Evolutionary conservation across 2,888 invertebrate species (phyloP).

Genomic region (Dusona sp.): DNA sequence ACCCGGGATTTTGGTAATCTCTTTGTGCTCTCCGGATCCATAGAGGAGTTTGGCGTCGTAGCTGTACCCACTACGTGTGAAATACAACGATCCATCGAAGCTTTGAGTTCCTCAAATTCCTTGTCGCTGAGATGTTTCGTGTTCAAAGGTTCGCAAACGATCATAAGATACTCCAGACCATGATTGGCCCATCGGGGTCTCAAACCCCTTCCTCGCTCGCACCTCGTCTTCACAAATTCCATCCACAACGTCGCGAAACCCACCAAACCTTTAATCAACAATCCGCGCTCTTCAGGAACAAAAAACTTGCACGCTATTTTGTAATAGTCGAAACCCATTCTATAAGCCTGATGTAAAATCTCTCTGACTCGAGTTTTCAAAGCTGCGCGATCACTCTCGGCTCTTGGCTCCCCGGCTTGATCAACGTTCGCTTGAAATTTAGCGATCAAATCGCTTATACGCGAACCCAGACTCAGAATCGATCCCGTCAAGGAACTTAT

Average conservation of each 20-base stretch:
- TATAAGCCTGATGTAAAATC: constrained; percentile 94
- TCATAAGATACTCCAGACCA: constrained; percentile 94
- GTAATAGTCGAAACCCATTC: constrained; percentile 95
- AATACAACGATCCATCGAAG: constrained; percentile 93
- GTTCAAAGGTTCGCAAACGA: constrained; percentile 93
- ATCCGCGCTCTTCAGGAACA: constrained; percentile 82
- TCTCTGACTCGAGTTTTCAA: constrained; percentile 89
- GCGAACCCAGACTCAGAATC: constrained; percentile 86
- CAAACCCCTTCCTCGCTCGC: constrained; percentile 93
- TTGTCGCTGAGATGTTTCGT: constrained; percentile 91
- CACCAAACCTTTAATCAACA: constrained; percentile 88
- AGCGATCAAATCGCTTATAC: constrained; percentile 86
- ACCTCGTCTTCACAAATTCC: constrained; percentile 93
- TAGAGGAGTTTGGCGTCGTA: constrained; percentile 71
- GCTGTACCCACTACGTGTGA: constrained; percentile 93
- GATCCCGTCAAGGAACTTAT: constrained; percentile 86
- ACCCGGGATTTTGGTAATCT: constrained; percentile 78
- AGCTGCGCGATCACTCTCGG: constrained; percentile 87
- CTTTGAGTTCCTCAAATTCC: constrained; percentile 92
- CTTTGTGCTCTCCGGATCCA: constrained; percentile 74
- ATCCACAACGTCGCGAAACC: constrained; percentile 94
- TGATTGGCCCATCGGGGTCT: constrained; percentile 95
- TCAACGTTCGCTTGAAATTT: constrained; percentile 86
- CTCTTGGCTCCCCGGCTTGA: constrained; percentile 85
- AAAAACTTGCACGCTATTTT: constrained; percentile 90